Evolutionary conservation across 1,140 invertebrate species (phyloP), one percentile per base, ranked within the genome.

Genomic region (Trachymyrmex cornetzi): DNA sequence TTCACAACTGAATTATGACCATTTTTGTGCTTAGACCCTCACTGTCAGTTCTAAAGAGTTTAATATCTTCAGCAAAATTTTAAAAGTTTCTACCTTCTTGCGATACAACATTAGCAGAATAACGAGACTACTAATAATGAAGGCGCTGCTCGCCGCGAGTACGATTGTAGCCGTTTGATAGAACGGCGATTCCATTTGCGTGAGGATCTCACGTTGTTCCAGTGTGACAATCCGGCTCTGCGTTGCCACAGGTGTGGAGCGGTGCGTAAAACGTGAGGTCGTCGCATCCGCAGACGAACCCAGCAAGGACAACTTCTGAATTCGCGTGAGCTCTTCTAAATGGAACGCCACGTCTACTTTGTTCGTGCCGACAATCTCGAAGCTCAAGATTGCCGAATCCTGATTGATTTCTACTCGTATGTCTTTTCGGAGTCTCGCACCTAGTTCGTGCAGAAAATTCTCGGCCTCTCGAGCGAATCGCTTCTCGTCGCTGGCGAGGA

Each of bases 91-190:
- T 63, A 96, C 96, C 93, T 96, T 96, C 89, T 96, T 96, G 57
- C 96, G 95, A 93, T 97, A 97, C 16, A 97, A 95, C 94, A 97
- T 96, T 12, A 97, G 94, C 5, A 97, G 94, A 19, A 97, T 96
- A 14, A 97, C 96, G 22, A 98, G 94, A 59, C 97, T 96, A 92
- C 97, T 97, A 87, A 97, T 97, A 72, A 97, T 96, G 91, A 97
- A 97, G 14, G 97, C 97, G 38, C 97, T 97, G 2, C 96, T 96
- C 0, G 97, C 96, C 5, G 96, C 97, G 30, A 97, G 94, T 5
- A 97, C 97, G 74, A 97, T 96, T 5, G 97, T 95, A 19, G 97
- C 97, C 1, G 97, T 97, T 90, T 97, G 97, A 93, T 97, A 97
- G 53, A 97, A 96, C 6, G 97, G 97, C 27, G 96, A 95, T 95